Percentiles rank a stretch among this genome's conserved stretches.
These are phyloP conservation scores for Oryzias sinensis DNA, from an alignment of 2,797 vertebrate genomes.

Conservation along the genomic window DNA sequence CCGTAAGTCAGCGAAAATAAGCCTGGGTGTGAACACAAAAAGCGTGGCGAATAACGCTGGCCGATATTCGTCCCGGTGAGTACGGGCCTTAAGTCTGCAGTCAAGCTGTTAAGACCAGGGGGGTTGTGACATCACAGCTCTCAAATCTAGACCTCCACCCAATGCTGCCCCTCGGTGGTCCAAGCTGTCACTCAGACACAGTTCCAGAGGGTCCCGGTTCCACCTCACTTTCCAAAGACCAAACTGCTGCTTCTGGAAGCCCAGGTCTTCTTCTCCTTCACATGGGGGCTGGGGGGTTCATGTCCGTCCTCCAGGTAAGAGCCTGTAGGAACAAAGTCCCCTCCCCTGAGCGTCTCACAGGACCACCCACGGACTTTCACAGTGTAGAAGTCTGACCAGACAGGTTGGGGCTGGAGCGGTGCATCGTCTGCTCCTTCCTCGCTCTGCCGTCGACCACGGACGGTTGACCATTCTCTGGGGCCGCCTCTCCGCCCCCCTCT, in stretches of 20 bases:
- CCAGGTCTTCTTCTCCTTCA: slow-evolving; percentile 76
- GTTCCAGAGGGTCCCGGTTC: too few relatives aligned
- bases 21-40: too few relatives aligned
- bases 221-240: too few relatives aligned
- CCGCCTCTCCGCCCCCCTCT: slow-evolving; percentile 63
- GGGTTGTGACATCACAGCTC: too few relatives aligned
- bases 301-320: slow-evolving; percentile 77
- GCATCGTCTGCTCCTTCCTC: slow-evolving; percentile 80
- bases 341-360: not conserved
- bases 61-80: too few relatives aligned
- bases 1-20: too few relatives aligned
- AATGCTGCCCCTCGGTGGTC: too few relatives aligned
- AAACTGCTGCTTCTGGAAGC: slow-evolving; percentile 82
- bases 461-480: slow-evolving; percentile 76
- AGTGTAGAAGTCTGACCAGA: slow-evolving; percentile 73
- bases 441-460: slow-evolving; percentile 77
- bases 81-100: too few relatives aligned
- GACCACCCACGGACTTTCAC: slow-evolving; percentile 9
- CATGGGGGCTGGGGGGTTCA: slow-evolving; percentile 66
- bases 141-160: too few relatives aligned
- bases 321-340: slow-evolving; percentile 63
- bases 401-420: slow-evolving; percentile 90
- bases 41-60: too few relatives aligned
- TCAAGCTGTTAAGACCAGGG: too few relatives aligned
- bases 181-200: too few relatives aligned